phyloP scores from a whole-genome alignment of 2,888 invertebrate species.

The Mythimna ferrago region DNA sequence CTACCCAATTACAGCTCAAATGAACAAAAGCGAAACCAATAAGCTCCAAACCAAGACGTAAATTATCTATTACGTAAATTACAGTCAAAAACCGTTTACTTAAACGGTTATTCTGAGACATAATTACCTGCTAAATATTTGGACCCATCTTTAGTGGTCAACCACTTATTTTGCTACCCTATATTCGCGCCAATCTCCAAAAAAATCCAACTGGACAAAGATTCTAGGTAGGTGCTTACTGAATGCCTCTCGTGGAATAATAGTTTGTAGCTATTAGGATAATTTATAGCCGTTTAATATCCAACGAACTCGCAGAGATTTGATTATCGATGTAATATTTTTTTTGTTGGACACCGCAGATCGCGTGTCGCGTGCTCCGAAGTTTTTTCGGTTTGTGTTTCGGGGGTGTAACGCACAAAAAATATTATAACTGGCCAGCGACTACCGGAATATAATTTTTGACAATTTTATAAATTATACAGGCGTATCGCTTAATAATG shows the following conservation, averaged over 20 bases:
- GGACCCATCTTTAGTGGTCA: conserved; percentile 75
- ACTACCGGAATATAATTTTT: conserved; percentile 90
- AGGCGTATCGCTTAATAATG: conserved; percentile 83
- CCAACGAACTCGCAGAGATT: conserved; percentile 83
- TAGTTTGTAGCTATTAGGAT: conserved; percentile 88
- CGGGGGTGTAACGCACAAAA: conserved; percentile 85
- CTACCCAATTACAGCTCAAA: conserved; percentile 8
- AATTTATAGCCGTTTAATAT: conserved; percentile 90
- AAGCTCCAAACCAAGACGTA: conserved; percentile 38
- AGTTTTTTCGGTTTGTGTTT: conserved; percentile 81
- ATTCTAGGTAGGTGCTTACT: conserved; percentile 70
- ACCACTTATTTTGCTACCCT: conserved; percentile 63
- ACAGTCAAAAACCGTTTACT: conserved; percentile 61
- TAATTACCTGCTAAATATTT: conserved; percentile 72
- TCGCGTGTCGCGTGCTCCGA: conserved; percentile 89
- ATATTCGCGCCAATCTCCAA: conserved; percentile 57
- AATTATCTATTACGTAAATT: conserved; percentile 61
- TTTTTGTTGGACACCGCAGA: conserved; percentile 75
- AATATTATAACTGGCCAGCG: conserved; percentile 86
- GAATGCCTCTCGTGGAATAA: conserved; percentile 71
- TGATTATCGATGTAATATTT: conserved; percentile 88
- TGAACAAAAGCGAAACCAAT: conserved; percentile 45
- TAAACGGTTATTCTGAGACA: conserved; percentile 52
- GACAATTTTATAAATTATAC: conserved; percentile 90
- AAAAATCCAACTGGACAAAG: conserved; percentile 67